These are phyloP conservation scores for Streptopelia turtur DNA, from an alignment of 2,797 vertebrate species.

Conservation along the genomic window DNA sequence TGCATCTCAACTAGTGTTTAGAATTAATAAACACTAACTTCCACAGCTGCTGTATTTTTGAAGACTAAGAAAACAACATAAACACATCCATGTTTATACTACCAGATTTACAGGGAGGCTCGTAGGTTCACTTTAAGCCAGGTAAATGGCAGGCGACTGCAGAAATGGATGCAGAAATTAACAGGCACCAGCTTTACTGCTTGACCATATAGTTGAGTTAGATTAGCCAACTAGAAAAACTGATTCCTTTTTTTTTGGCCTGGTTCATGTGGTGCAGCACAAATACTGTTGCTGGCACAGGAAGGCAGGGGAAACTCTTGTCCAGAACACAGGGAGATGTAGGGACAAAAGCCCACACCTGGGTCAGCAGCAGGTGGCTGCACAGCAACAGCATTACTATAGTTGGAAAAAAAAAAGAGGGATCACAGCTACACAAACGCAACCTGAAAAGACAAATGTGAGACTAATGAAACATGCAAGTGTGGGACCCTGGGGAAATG, in stretches of 20 bases:
- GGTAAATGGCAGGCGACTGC: background rate
- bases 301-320: background rate
- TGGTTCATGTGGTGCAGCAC: background rate
- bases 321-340: background rate
- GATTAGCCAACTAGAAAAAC: background rate
- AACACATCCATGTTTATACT: background rate
- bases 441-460: background rate
- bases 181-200: background rate
- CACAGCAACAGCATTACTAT: background rate
- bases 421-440: background rate
- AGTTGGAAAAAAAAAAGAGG: background rate
- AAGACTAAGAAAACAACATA: background rate
- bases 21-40: background rate
- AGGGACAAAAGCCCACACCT: background rate
- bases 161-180: background rate
- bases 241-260: background rate
- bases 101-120: background rate
- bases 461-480: background rate
- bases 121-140: background rate
- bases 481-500: background rate
- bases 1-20: background rate
- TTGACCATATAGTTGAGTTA: background rate
- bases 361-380: background rate
- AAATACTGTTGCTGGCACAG: background rate
- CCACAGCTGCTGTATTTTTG: background rate